A percentile compares a stretch with the other conserved stretches of the same genome.
These are phyloP conservation scores for Diglossa cyanea DNA, from an alignment of 2,797 vertebrate genomes.

Conservation along the genomic window DNA sequence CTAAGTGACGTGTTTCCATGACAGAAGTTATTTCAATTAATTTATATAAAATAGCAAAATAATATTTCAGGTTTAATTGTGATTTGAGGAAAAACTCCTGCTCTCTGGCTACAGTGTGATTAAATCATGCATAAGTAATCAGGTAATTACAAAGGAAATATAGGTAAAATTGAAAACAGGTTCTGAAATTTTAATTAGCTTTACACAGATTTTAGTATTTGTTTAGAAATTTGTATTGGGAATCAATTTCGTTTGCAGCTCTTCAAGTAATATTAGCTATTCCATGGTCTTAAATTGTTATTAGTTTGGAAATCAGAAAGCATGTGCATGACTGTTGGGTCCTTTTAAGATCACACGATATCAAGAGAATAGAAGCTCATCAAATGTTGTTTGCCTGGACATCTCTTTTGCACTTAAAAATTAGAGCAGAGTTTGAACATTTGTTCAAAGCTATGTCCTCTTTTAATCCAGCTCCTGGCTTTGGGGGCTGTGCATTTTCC, in stretches of 20 bases:
- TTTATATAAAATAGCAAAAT: slow-evolving; percentile 22
- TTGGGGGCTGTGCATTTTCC: not conserved
- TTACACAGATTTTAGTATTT: not conserved
- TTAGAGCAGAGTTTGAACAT: not conserved
- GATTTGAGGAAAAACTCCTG: not conserved
- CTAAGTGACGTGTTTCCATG: not conserved
- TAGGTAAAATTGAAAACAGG: not conserved
- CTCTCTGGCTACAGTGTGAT: not conserved
- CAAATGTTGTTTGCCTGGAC: not conserved
- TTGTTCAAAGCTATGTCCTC: not conserved
- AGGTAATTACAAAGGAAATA: not conserved
- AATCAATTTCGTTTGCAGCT: not conserved
- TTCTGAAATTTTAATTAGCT: not conserved
- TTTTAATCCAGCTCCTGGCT: not conserved
- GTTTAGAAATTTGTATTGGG: not conserved
- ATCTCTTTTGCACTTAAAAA: not conserved
- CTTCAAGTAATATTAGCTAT: not conserved
- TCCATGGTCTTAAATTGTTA: not conserved
- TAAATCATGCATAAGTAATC: not conserved
- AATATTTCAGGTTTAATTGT: not conserved
- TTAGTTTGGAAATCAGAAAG: not conserved
- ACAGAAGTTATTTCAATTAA: not conserved
- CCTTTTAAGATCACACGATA: not conserved
- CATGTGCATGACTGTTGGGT: rapidly evolving
- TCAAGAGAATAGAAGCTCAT: not conserved